phyloP scores from a whole-genome alignment of 2,797 vertebrate species.

The Hafferia zeledoni region DNA sequence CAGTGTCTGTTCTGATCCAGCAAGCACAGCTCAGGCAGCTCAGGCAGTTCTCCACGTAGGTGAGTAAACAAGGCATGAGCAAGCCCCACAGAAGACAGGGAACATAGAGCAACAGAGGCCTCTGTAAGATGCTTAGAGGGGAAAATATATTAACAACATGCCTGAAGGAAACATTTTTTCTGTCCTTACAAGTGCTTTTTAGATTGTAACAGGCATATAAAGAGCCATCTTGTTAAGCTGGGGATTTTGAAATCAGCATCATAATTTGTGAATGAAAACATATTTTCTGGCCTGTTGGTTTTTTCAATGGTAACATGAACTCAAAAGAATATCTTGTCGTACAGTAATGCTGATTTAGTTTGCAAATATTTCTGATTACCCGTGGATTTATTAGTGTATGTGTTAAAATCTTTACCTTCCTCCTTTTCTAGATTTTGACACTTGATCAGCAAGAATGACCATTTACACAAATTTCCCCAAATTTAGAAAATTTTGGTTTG shows the following conservation, averaged over 20 bases:
- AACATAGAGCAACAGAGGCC: neutral
- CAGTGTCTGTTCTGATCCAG: constrained; percentile 36
- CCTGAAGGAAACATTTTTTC: neutral
- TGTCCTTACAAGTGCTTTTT: neutral
- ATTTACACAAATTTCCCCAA: neutral
- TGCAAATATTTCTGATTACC: neutral
- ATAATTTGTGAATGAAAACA: neutral
- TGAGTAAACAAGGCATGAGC: neutral
- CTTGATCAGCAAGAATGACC: neutral
- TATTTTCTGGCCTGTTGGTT: neutral
- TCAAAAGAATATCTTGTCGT: neutral
- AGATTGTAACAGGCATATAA: neutral
- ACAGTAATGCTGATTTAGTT: neutral
- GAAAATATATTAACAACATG: neutral
- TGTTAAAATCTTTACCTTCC: neutral
- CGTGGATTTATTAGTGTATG: neutral
- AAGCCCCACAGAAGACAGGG: neutral
- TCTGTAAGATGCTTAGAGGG: neutral
- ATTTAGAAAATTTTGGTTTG: neutral
- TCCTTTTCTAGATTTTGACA: neutral
- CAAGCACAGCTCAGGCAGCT: neutral
- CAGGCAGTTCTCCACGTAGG: neutral
- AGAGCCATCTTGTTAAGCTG: neutral
- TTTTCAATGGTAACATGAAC: neutral
- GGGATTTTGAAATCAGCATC: neutral